phyloP scores from a whole-genome alignment of 2,797 vertebrate genomes.

The Nothura maculosa region DNA sequence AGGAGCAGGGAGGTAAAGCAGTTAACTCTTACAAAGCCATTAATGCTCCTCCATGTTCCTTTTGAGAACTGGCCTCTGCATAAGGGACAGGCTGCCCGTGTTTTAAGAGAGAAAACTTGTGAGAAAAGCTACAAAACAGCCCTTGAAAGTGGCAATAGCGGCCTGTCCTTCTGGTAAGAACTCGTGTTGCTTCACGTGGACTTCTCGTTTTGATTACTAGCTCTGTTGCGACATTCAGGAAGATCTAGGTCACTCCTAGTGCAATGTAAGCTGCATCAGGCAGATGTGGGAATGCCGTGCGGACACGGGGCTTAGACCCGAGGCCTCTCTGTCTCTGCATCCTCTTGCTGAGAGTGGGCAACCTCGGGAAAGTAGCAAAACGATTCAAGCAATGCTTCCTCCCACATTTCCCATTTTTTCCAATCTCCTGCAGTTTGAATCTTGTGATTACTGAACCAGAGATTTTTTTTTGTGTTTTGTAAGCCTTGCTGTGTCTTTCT shows the following conservation, averaged over 20 bases:
- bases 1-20: not conserved
- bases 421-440: not conserved
- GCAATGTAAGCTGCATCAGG: not conserved
- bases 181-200: fast-evolving
- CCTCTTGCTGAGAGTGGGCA: not conserved
- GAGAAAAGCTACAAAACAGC: not conserved
- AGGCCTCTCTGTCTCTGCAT: not conserved
- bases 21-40: not conserved
- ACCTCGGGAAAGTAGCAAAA: not conserved
- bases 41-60: not conserved
- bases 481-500: not conserved
- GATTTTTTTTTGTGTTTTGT: not conserved
- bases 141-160: not conserved
- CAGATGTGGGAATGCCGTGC: not conserved
- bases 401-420: not conserved
- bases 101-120: not conserved
- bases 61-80: not conserved
- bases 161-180: not conserved
- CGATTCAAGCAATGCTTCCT: not conserved
- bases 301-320: not conserved
- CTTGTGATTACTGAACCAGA: not conserved
- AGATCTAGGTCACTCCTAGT: not conserved
- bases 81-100: not conserved
- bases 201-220: not conserved
- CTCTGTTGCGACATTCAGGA: fast-evolving